A percentile compares a stretch with the other conserved stretches of the same genome.
These are phyloP conservation scores for Plusia festucae DNA, from an alignment of 2,888 invertebrate genomes.

Conservation along the genomic window DNA sequence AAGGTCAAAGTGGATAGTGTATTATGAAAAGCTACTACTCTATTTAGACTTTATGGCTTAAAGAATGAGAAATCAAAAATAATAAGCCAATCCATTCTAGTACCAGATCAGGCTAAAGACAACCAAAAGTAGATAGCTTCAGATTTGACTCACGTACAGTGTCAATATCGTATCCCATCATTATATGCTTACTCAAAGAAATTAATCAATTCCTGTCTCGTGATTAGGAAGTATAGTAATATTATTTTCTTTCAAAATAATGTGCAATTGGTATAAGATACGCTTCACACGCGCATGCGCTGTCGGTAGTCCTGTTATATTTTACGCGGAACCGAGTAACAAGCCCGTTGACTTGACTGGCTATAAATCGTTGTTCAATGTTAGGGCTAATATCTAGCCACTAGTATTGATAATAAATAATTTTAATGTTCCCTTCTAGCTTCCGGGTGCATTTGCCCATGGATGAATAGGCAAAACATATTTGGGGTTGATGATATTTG, in stretches of 20 bases:
- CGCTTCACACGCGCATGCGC: constrained; percentile 2
- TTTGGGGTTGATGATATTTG: background rate
- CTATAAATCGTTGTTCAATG: constrained; percentile 46
- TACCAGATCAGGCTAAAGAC: too few relatives aligned
- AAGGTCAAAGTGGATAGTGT: background rate
- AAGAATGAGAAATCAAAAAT: too few relatives aligned
- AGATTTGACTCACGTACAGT: too few relatives aligned
- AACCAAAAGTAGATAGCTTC: too few relatives aligned
- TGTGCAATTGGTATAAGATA: background rate
- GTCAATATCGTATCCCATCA: background rate
- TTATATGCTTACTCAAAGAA: constrained; percentile 1
- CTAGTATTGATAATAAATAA: constrained; percentile 53
- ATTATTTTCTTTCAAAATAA: constrained; percentile 44
- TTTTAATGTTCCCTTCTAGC: constrained; percentile 54
- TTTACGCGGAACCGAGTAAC: constrained; percentile 36
- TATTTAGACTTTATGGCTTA: too few relatives aligned
- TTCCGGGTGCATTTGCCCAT: constrained; percentile 45
- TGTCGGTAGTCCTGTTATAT: constrained; percentile 19
- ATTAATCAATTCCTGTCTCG: constrained; percentile 25
- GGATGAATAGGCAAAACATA: constrained; percentile 6
- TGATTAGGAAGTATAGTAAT: constrained; percentile 29
- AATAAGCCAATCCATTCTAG: too few relatives aligned
- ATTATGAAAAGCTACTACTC: background rate
- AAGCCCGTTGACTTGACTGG: constrained; percentile 39
- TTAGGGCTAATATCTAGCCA: constrained; percentile 51